Evolutionary conservation across 53 echinoderm and acorn worm genomes (phyloP).

Genomic region (Echinometra lucunter): DNA sequence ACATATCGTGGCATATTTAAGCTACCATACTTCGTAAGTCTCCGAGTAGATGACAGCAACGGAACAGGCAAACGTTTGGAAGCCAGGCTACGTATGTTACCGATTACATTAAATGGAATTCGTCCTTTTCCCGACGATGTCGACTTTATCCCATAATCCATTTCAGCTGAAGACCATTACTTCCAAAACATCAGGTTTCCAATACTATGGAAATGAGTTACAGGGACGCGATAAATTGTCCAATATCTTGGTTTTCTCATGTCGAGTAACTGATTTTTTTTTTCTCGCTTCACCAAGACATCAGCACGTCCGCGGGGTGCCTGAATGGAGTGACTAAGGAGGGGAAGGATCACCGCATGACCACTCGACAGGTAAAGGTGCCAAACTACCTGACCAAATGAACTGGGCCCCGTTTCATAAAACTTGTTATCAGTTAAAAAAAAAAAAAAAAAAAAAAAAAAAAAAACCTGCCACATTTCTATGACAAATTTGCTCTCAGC

Average conservation of each 20-base stretch:
- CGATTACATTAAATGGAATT: conserved; percentile 63
- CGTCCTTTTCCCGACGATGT: conserved; percentile 21
- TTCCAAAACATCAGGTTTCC: conserved; percentile 42
- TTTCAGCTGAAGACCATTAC: conserved; percentile 61
- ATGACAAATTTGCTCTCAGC: no score
- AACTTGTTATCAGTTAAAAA: no score
- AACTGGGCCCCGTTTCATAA: no score
- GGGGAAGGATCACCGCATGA: neutral
- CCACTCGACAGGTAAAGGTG: neutral
- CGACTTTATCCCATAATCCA: conserved; percentile 60
- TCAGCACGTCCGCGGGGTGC: neutral
- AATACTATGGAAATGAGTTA: conserved; percentile 41
- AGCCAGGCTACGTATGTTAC: neutral
- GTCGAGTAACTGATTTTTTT: conserved; percentile 22
- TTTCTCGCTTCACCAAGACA: neutral
- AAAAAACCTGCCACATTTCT: no score
- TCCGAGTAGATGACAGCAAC: neutral
- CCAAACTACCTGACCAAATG: neutral
- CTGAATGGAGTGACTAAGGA: neutral
- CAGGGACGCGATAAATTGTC: conserved; percentile 59
- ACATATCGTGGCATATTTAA: neutral
- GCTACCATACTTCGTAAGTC: neutral
- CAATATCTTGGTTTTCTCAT: conserved; percentile 40
- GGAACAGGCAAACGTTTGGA: neutral
- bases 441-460: no score